Conservation (phyloP, 2,113 vertebrate species). For the Corvus moneduloides region DNA sequence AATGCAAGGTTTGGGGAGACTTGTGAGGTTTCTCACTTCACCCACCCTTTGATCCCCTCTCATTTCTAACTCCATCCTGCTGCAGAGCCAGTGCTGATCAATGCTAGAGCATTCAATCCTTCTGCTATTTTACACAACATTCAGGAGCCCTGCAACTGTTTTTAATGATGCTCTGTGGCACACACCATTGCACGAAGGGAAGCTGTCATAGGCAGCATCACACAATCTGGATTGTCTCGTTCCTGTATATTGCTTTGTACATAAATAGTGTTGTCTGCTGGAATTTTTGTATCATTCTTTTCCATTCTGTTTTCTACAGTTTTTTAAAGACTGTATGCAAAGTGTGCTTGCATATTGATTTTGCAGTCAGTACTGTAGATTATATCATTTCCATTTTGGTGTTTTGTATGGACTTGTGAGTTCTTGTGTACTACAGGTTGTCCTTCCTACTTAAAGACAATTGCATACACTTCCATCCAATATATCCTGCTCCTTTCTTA, state of each 20-base stretch:
- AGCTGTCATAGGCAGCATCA: neutral
- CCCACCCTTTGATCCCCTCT: neutral
- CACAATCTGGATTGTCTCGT: neutral
- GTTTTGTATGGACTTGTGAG: neutral
- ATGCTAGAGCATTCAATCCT: neutral
- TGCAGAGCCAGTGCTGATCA: neutral
- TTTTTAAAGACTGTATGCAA: neutral
- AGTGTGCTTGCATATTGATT: conserved; percentile 21
- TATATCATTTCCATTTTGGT: neutral
- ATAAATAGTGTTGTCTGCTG: conserved; percentile 3
- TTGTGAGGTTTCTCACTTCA: neutral
- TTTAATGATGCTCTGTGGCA: neutral
- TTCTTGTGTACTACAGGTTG: neutral
- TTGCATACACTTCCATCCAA: neutral
- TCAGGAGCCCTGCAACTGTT: neutral
- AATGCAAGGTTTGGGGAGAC: neutral
- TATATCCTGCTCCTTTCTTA: neutral
- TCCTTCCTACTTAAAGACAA: conserved; percentile 5
- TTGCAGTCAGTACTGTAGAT: conserved; percentile 11
- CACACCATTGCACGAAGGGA: neutral
- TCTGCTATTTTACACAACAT: neutral
- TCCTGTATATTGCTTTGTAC: conserved; percentile 31
- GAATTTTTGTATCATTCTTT: conserved; percentile 11
- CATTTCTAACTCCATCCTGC: neutral
- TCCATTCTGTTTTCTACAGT: conserved; percentile 11